phyloP scores from a whole-genome alignment of 2,113 vertebrate species.

The Aix galericulata region DNA sequence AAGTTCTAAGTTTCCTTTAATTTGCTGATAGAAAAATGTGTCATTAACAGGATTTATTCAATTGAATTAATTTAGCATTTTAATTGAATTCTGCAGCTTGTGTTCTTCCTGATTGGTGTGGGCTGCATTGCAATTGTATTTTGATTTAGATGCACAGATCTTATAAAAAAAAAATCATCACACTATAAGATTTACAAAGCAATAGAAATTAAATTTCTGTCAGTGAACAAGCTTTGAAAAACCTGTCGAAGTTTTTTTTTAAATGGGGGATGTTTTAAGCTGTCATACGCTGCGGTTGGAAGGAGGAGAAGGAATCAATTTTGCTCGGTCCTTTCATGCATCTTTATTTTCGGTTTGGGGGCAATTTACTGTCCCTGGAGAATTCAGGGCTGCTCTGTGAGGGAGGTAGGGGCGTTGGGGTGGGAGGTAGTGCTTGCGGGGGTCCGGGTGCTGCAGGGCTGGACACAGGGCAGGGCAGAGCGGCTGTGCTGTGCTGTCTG shows the following conservation, averaged over 20 bases:
- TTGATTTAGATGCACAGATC: conserved; percentile 35
- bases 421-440: neutral
- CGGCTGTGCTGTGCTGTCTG: neutral
- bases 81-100: conserved; percentile 69
- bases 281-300: rapidly evolving
- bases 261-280: neutral
- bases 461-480: neutral
- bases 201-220: neutral
- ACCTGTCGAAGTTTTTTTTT: neutral
- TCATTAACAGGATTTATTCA: conserved; percentile 73
- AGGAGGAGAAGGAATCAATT: neutral
- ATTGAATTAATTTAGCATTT: conserved; percentile 75
- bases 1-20: conserved; percentile 46
- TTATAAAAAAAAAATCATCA: neutral
- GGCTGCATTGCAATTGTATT: neutral
- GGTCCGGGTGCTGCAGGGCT: neutral
- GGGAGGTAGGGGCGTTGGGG: neutral
- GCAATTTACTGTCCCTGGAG: neutral
- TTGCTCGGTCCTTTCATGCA: neutral
- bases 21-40: conserved; percentile 69
- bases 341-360: neutral
- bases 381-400: rapidly evolving
- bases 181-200: neutral
- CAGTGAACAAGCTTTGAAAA: neutral
- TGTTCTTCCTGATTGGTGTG: conserved; percentile 18